Conservation (phyloP, 2,888 invertebrate genomes). For the Apotomis betuletana region DNA sequence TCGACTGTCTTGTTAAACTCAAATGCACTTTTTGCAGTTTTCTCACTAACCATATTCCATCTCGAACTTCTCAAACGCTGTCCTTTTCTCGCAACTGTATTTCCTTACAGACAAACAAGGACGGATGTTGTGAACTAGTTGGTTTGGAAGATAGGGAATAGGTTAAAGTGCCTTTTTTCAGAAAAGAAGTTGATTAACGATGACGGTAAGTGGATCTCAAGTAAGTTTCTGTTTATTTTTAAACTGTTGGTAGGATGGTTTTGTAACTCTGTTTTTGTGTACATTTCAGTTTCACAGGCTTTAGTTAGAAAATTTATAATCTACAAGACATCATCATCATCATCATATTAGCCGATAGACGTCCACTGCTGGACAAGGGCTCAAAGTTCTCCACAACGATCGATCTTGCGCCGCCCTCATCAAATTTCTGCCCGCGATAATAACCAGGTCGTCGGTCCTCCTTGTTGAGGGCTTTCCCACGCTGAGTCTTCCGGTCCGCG, state of each 20-base stretch:
- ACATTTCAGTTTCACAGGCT: background rate
- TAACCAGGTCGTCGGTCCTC: too few relatives aligned
- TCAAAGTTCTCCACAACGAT: too few relatives aligned
- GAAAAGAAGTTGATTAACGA: slow-evolving; percentile 36
- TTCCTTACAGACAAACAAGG: background rate
- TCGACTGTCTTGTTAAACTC: slow-evolving; percentile 33
- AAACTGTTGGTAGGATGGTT: slow-evolving; percentile 15
- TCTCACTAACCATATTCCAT: background rate
- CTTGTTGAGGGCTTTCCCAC: too few relatives aligned
- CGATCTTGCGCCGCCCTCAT: too few relatives aligned
- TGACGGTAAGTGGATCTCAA: slow-evolving; percentile 33
- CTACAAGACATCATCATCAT: too few relatives aligned
- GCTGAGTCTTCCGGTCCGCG: too few relatives aligned
- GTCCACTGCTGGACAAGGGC: too few relatives aligned
- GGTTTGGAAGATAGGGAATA: background rate
- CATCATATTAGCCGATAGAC: too few relatives aligned
- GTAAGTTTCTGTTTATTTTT: slow-evolving; percentile 22
- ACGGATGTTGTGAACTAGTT: background rate
- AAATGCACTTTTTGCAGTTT: slow-evolving; percentile 33
- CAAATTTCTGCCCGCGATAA: too few relatives aligned
- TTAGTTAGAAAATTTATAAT: background rate
- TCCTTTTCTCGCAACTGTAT: background rate
- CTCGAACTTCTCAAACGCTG: slow-evolving; percentile 6
- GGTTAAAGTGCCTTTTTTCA: slow-evolving; percentile 18
- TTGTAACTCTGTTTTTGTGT: slow-evolving; percentile 13